A percentile compares a stretch with the other conserved stretches of the same genome.
These are phyloP conservation scores for Heteromyza rotundicornis DNA, from an alignment of 2,888 invertebrate genomes.

Conservation along the genomic window DNA sequence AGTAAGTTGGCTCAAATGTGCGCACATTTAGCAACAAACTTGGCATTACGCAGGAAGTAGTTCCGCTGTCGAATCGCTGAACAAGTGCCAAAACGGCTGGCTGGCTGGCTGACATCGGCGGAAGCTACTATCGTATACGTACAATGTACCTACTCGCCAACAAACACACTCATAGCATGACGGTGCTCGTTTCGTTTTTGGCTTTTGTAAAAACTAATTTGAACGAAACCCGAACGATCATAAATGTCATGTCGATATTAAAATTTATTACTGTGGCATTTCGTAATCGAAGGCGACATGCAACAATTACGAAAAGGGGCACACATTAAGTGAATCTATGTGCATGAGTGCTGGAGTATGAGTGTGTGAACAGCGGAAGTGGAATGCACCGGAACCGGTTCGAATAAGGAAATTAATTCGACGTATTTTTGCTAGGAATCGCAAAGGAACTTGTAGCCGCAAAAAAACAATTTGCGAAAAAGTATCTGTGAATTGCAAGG, in stretches of 20 bases:
- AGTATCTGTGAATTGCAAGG: no score
- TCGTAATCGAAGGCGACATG: conserved; percentile 43
- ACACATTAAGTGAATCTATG: no score
- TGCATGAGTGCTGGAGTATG: no score
- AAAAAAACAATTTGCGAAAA: no score
- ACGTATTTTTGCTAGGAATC: no score
- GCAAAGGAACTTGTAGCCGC: background rate
- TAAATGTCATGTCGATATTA: conserved; percentile 45
- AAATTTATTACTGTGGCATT: conserved; percentile 42
- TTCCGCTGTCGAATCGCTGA: no score
- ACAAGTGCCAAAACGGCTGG: background rate
- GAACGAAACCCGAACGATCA: conserved; percentile 34
- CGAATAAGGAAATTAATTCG: no score
- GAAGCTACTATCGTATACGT: background rate
- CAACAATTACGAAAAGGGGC: conserved; percentile 38
- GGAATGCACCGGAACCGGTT: background rate
- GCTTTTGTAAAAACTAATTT: conserved; percentile 32
- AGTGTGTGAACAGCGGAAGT: no score
- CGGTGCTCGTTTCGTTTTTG: conserved; percentile 12
- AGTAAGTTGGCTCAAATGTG: no score
- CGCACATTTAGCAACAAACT: background rate
- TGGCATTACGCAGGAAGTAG: no score
- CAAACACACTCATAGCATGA: background rate
- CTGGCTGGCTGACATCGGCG: conserved; percentile 12
- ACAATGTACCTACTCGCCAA: background rate